phyloP scores from a whole-genome alignment of 2,888 invertebrate species.

The Tenthredo livida region DNA sequence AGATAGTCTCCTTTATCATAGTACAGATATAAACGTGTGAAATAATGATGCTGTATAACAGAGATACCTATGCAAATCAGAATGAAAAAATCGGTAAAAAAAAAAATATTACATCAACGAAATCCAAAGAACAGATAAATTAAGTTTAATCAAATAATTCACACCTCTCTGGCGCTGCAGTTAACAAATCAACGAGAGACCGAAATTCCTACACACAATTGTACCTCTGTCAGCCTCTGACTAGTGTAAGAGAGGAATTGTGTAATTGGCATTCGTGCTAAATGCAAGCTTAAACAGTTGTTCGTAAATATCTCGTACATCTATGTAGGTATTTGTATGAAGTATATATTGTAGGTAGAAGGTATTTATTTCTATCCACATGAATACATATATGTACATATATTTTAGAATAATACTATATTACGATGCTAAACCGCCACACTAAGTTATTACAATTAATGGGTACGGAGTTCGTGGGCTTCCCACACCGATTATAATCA shows the following conservation, averaged over 20 bases:
- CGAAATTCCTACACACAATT: neutral
- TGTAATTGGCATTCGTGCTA: conserved; percentile 30
- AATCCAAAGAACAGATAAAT: neutral
- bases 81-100: too few species aligned
- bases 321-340: neutral
- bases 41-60: neutral
- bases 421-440: neutral
- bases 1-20: neutral
- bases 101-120: neutral
- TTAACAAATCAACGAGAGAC: neutral
- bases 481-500: conserved; percentile 50
- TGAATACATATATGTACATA: conserved; percentile 4
- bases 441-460: conserved; percentile 43
- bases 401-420: conserved; percentile 7
- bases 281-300: conserved; percentile 24
- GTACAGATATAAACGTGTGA: neutral
- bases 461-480: conserved; percentile 51
- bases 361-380: conserved; percentile 1
- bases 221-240: neutral
- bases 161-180: conserved; percentile 12
- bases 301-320: neutral
- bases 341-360: neutral
- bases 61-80: neutral
- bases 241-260: neutral
- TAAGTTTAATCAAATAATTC: neutral